Evolutionary conservation across 2,113 vertebrate genomes (phyloP), one percentile per base, ranked within the genome.

Genomic region (Psittacus erithacus): DNA sequence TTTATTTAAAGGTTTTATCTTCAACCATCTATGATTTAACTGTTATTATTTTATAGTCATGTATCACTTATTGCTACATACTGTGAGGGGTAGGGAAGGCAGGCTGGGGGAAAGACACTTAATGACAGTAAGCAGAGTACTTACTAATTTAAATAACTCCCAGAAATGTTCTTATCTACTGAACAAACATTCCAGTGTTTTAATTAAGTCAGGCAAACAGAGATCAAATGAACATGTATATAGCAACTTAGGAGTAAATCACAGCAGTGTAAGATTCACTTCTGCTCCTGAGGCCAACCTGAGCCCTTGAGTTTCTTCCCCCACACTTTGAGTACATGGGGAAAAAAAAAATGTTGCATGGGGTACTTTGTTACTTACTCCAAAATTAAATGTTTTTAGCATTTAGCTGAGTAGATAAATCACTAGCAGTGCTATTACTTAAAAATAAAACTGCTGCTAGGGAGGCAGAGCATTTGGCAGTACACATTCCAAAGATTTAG

Each of bases 161-260:
- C 92, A 94, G 81, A 93, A 94, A 95, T 50, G 43, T 74, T 84
- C 92, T 96, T 95, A 95, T 93, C 93, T 92, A 60, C 67, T 87
- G 29, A 96, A 79, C 88, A 94, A 97, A 96, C 83, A 96, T 95
- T 96, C 86, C 87, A 92, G 55, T 53, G 87, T 95, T 96, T 96
- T 91, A 96, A 95, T 95, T 94, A 92, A 94, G 93, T 70, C 78
- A 91, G 71, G 50, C 79, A 93, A 79, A 77, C 63, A 60, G 92
- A 90, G 92, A 96, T 89, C 79, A 94, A 95, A 93, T 82, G 53
- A 57, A 35, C 41, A 38, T 9, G 19, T 24, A 59, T n/a, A 60
- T 5, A 77, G 89, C 82, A 82, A 70, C 78, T 86, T 67, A 49
- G 35, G 27, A 84, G 38, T 28, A 84, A 94, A 64, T 82, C 59